Conservation (phyloP, 2,797 vertebrate genomes). For the Labeo calbasu region DNA sequence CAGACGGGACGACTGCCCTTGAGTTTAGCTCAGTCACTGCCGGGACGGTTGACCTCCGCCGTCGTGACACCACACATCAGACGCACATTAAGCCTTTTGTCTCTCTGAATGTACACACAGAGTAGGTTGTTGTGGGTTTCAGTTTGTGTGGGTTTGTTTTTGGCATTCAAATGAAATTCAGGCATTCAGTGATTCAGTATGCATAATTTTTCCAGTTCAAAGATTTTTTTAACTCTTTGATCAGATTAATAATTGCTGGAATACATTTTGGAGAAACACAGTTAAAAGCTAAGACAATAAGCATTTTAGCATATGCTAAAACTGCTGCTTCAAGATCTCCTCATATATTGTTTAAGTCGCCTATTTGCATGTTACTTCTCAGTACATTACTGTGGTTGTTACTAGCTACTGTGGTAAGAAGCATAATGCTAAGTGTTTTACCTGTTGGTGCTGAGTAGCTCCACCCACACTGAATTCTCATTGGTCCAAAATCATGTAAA, state of each 20-base stretch:
- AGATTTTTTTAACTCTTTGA: background rate
- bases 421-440: background rate
- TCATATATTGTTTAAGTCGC: background rate
- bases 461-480: background rate
- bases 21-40: conserved; percentile 71
- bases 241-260: background rate
- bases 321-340: background rate
- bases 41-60: conserved; percentile 71
- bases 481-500: background rate
- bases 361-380: background rate
- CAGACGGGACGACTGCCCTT: conserved; percentile 69
- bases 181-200: background rate
- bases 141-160: conserved; percentile 17
- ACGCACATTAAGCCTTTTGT: conserved; percentile 63
- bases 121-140: conserved; percentile 29
- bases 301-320: background rate
- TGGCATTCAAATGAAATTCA: conserved; percentile 68
- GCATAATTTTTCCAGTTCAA: background rate
- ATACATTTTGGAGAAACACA: background rate
- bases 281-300: background rate
- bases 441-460: background rate
- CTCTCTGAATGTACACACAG: conserved; percentile 26
- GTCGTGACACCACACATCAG: conserved; percentile 70
- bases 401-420: background rate
- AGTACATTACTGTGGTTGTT: background rate